Conservation (phyloP, 2,113 vertebrate genomes). For the Noturus placidus region DNA sequence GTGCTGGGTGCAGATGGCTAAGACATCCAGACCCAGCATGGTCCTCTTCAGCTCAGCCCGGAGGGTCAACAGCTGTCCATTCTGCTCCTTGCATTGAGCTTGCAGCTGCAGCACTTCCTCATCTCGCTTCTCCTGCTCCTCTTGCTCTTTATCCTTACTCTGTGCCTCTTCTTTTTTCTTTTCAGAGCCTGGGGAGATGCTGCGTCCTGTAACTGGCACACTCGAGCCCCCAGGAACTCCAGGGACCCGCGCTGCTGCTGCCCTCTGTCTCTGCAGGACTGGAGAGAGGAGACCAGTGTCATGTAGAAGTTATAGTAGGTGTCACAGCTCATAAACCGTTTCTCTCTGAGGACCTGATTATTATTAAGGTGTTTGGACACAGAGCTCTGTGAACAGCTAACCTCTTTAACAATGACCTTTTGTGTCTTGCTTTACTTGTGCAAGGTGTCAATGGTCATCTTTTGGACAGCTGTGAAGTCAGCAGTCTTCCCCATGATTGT, state of each 20-base stretch:
- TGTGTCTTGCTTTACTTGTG: no score
- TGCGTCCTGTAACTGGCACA: conserved; percentile 20
- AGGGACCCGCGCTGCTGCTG: conserved; percentile 47
- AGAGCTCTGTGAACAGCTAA: no score
- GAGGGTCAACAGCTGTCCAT: conserved; percentile 72
- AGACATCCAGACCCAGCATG: conserved; percentile 79
- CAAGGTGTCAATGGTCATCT: no score
- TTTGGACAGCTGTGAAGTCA: no score
- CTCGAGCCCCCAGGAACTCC: conserved; percentile 39
- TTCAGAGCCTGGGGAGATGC: conserved; percentile 58
- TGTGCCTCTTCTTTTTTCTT: conserved; percentile 69
- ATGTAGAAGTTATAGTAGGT: not conserved
- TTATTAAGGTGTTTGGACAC: no score
- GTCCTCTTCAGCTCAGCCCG: conserved; percentile 79
- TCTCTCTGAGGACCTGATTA: not conserved
- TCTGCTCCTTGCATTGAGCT: conserved; percentile 82
- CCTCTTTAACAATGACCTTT: no score
- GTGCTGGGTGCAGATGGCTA: conserved; percentile 87
- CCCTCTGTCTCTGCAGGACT: conserved; percentile 67
- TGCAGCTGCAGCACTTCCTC: conserved; percentile 80
- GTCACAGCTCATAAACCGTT: not conserved
- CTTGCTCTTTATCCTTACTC: conserved; percentile 63
- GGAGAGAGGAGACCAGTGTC: conserved; percentile 11
- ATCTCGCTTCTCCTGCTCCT: conserved; percentile 55
- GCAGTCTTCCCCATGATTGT: no score